These are phyloP conservation scores for Tricholauxania praeusta DNA, from an alignment of 2,888 invertebrate species.

Conservation along the genomic window DNA sequence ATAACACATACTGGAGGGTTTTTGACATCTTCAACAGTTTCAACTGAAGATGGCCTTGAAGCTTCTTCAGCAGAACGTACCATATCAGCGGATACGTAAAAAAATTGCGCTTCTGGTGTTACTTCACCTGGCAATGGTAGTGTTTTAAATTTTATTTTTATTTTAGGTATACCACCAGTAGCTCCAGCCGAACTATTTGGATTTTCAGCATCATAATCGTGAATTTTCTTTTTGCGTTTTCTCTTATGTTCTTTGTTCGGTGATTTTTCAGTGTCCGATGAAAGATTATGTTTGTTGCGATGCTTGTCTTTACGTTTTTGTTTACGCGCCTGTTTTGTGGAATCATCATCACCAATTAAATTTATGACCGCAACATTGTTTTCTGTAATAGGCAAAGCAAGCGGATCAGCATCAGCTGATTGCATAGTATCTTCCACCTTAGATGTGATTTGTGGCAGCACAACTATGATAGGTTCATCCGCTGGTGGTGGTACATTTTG, in stretches of 20 bases:
- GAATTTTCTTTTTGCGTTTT: conserved; percentile 83
- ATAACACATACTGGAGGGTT: background rate
- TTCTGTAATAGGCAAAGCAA: conserved; percentile 46
- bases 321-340: conserved; percentile 69
- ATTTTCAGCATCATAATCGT: conserved; percentile 72
- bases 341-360: conserved; percentile 54
- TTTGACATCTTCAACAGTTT: conserved; percentile 63
- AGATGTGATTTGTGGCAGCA: conserved; percentile 42
- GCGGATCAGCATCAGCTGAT: conserved; percentile 43
- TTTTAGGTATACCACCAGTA: conserved; percentile 75
- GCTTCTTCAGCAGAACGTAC: conserved; percentile 65
- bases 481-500: conserved; percentile 37
- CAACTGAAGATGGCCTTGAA: conserved; percentile 66
- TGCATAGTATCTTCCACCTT: conserved; percentile 35
- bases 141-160: conserved; percentile 77
- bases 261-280: conserved; percentile 70
- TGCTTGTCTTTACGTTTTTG: conserved; percentile 83
- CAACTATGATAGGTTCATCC: conserved; percentile 46
- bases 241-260: conserved; percentile 82
- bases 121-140: conserved; percentile 71
- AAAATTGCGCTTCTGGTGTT: conserved; percentile 84
- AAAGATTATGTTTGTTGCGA: conserved; percentile 73
- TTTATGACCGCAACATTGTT: conserved; percentile 31
- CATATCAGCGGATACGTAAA: conserved; percentile 78
- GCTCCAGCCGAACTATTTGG: conserved; percentile 62